Percentiles rank a stretch among this genome's conserved stretches.
These are phyloP conservation scores for Phocides pigmalion DNA, from an alignment of 1,140 invertebrate species.

Conservation along the genomic window DNA sequence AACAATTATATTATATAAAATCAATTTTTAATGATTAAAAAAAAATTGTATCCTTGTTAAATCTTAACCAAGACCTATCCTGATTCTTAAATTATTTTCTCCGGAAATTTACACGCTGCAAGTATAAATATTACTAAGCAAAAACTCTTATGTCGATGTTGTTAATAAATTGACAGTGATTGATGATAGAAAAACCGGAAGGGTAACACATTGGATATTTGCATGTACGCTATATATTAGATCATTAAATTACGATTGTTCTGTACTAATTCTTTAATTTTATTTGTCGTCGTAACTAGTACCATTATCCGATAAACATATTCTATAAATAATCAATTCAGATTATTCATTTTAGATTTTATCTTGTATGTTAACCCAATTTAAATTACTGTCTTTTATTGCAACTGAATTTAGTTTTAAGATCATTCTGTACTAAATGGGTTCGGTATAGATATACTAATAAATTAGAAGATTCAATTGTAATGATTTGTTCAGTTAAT, in stretches of 20 bases:
- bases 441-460: not conserved
- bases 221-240: not conserved
- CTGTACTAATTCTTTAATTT: not conserved
- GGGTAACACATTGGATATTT: constrained; percentile 15
- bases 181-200: constrained; percentile 6
- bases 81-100: too few relatives aligned
- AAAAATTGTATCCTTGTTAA: too few relatives aligned
- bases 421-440: not conserved
- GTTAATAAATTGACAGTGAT: constrained; percentile 13
- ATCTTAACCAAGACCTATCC: too few relatives aligned
- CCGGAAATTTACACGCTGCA: too few relatives aligned
- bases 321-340: not conserved
- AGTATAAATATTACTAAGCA: not conserved
- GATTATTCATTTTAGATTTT: not conserved
- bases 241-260: not conserved
- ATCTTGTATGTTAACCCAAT: not conserved
- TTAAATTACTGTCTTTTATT: not conserved
- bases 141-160: not conserved
- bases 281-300: not conserved
- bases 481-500: constrained; percentile 7
- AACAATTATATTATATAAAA: too few relatives aligned
- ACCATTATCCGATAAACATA: not conserved
- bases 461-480: not conserved
- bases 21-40: too few relatives aligned
- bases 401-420: not conserved